phyloP scores from a whole-genome alignment of 2,888 invertebrate genomes.

The Lissonota sp. region DNA sequence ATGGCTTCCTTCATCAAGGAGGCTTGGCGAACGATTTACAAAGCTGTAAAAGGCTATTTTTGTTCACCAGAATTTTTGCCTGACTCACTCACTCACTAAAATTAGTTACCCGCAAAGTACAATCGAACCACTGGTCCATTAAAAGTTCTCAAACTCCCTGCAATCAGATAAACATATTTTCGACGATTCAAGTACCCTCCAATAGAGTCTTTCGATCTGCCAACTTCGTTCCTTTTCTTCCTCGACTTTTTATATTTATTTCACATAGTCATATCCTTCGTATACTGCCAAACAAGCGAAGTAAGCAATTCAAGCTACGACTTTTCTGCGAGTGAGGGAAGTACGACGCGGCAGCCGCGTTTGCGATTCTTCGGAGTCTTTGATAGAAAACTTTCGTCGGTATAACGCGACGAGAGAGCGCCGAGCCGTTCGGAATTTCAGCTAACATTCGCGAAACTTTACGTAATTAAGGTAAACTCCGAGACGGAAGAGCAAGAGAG shows the following conservation, averaged over 20 bases:
- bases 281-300: conserved; percentile 13
- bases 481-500: conserved; percentile 16
- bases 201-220: not conserved
- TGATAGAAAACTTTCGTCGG: conserved; percentile 57
- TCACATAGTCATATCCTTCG: not conserved
- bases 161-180: not conserved
- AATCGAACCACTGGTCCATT: not conserved
- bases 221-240: not conserved
- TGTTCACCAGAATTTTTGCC: no score
- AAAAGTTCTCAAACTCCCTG: not conserved
- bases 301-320: conserved; percentile 30
- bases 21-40: no score
- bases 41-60: no score
- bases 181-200: not conserved
- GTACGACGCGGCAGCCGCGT: conserved; percentile 17
- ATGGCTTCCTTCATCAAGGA: no score
- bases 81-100: no score
- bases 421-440: conserved; percentile 51
- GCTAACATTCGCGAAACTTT: conserved; percentile 54
- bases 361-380: conserved; percentile 57
- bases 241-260: no score
- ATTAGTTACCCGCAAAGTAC: not conserved
- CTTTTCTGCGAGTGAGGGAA: conserved; percentile 14
- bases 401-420: conserved; percentile 4
- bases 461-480: conserved; percentile 64